A percentile compares a stretch with the other conserved stretches of the same genome.
phyloP scores from a whole-genome alignment of 1,140 invertebrate genomes.

The Tetramorium alpestre region DNA sequence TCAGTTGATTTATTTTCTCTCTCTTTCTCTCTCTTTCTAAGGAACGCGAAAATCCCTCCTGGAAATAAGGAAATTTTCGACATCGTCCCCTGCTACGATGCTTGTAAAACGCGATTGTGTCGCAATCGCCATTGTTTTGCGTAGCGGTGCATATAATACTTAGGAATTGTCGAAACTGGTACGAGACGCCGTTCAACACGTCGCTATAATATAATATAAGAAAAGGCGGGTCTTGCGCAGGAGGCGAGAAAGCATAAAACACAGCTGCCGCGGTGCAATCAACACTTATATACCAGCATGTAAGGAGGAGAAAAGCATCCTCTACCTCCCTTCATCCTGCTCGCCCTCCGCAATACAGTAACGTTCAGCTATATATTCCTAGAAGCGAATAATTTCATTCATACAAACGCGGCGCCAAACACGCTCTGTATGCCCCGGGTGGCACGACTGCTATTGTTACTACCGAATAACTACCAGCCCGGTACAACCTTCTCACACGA shows the following conservation, averaged over 20 bases:
- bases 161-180: slow-evolving; percentile 82
- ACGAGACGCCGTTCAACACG: slow-evolving; percentile 81
- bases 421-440: slow-evolving; percentile 79
- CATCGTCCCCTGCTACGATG: neutral
- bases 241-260: slow-evolving; percentile 76
- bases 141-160: slow-evolving; percentile 77
- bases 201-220: slow-evolving; percentile 83
- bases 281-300: slow-evolving; percentile 73
- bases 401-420: slow-evolving; percentile 81
- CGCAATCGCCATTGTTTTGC: slow-evolving; percentile 31
- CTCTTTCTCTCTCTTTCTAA: neutral
- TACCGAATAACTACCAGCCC: slow-evolving; percentile 80
- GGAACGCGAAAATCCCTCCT: neutral
- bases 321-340: slow-evolving; percentile 20
- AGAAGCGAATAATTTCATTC: slow-evolving; percentile 85
- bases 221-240: slow-evolving; percentile 68
- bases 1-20: neutral
- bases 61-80: neutral
- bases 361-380: slow-evolving; percentile 77
- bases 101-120: slow-evolving; percentile 16
- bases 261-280: slow-evolving; percentile 80
- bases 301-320: slow-evolving; percentile 31
- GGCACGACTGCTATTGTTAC: slow-evolving; percentile 84
- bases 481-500: slow-evolving; percentile 56
- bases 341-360: slow-evolving; percentile 12